A percentile compares a stretch with the other conserved stretches of the same genome.
These are phyloP conservation scores for Austrolebias charrua DNA, from an alignment of 2,797 vertebrate genomes.

Conservation along the genomic window DNA sequence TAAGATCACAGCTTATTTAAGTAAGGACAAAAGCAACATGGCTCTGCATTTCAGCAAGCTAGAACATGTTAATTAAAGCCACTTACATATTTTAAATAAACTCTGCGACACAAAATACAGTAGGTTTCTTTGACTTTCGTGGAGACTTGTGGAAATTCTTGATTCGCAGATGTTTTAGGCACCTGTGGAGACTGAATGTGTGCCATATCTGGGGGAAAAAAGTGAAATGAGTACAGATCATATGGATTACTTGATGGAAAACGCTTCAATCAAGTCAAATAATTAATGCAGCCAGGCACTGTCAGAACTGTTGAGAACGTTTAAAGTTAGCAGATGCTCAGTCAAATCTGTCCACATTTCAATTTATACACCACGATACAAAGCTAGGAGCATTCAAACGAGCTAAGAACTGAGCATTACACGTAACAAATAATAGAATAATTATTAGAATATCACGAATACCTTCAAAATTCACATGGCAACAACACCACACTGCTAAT, in stretches of 20 bases:
- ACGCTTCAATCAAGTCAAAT: neutral
- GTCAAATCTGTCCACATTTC: neutral
- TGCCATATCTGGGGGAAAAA: conserved; percentile 42
- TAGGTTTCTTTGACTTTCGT: accelerated
- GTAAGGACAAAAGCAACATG: neutral
- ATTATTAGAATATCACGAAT: neutral
- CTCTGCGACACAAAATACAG: conserved; percentile 53
- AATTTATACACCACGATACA: accelerated
- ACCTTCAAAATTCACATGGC: conserved; percentile 44
- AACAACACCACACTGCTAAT: neutral
- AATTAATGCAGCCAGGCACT: conserved; percentile 23
- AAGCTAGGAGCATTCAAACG: accelerated
- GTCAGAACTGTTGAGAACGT: neutral
- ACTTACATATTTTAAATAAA: conserved; percentile 34
- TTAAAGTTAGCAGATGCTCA: neutral
- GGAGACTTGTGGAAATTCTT: accelerated
- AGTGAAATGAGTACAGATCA: neutral
- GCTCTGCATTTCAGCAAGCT: neutral
- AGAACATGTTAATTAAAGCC: neutral
- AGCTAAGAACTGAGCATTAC: accelerated
- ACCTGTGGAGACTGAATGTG: neutral
- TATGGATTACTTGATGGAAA: too few relatives aligned
- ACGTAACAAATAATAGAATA: accelerated
- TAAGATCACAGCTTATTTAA: neutral
- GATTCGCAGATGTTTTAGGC: neutral